These are phyloP conservation scores for Leptopilina drosophilae DNA, from an alignment of 2,888 invertebrate genomes.

Conservation along the genomic window DNA sequence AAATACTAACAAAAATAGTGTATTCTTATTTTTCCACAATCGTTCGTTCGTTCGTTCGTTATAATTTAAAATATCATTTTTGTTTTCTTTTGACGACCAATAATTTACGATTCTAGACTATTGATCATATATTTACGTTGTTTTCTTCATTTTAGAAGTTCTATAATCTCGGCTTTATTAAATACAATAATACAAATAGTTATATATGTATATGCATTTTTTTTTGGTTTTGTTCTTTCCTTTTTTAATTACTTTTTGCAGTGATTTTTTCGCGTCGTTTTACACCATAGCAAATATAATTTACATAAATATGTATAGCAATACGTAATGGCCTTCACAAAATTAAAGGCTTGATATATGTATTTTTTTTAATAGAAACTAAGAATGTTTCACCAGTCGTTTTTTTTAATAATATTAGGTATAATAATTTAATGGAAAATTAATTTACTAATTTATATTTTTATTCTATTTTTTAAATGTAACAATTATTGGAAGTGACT, in stretches of 20 bases:
- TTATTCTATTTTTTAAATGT: too few species aligned
- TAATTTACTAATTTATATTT: too few species aligned
- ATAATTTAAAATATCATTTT: constrained; percentile 63
- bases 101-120: constrained; percentile 53
- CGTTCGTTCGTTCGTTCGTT: constrained; percentile 52
- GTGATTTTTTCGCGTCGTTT: constrained; percentile 51
- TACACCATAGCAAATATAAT: constrained; percentile 48
- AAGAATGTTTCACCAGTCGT: too few species aligned
- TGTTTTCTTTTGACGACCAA: constrained; percentile 42
- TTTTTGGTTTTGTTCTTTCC: constrained; percentile 1
- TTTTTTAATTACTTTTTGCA: constrained; percentile 50
- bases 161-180: constrained; percentile 61
- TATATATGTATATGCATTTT: constrained; percentile 55
- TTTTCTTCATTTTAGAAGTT: constrained; percentile 45
- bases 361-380: background rate
- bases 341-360: constrained; percentile 5
- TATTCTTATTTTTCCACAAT: constrained; percentile 44
- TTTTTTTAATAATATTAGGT: too few species aligned
- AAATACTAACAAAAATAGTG: constrained; percentile 37
- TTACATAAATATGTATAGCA: constrained; percentile 48
- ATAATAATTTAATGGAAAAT: too few species aligned
- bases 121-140: constrained; percentile 46
- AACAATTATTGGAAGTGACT: too few species aligned
- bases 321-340: constrained; percentile 50
- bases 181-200: constrained; percentile 71